Percentiles rank a stretch among this genome's conserved stretches.
Conservation (phyloP, 2,888 invertebrate genomes). For the Eubasilissa splendida region DNA sequence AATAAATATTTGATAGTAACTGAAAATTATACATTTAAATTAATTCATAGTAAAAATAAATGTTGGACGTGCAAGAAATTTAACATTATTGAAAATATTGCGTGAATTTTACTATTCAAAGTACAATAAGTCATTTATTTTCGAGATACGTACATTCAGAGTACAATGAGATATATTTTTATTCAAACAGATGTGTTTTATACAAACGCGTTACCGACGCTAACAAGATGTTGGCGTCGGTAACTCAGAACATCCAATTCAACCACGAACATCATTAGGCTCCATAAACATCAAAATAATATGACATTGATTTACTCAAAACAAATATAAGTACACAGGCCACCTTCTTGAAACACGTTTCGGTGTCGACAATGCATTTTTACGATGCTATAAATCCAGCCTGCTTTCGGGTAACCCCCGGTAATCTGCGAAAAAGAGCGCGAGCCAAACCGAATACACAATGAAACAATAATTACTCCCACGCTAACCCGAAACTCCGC, state of each 20-base stretch:
- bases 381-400: slow-evolving; percentile 48
- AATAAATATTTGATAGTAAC: background rate
- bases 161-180: too few relatives aligned
- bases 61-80: too few relatives aligned
- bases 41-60: too few relatives aligned
- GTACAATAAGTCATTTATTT: too few relatives aligned
- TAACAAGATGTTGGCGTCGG: background rate
- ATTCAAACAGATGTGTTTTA: too few relatives aligned
- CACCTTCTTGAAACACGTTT: slow-evolving; percentile 20
- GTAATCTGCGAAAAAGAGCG: slow-evolving; percentile 16
- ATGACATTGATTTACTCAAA: slow-evolving; percentile 32
- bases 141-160: too few relatives aligned
- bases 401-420: slow-evolving; percentile 8
- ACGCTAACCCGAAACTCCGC: slow-evolving; percentile 27
- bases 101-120: too few relatives aligned
- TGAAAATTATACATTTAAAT: too few relatives aligned
- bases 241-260: background rate
- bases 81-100: too few relatives aligned
- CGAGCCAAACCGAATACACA: slow-evolving; percentile 5
- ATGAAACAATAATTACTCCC: slow-evolving; percentile 32
- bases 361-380: slow-evolving; percentile 43
- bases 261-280: slow-evolving; percentile 5
- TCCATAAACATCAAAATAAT: slow-evolving; percentile 20
- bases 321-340: background rate
- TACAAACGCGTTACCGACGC: too few relatives aligned